Evolutionary conservation across 2,113 vertebrate species (phyloP), one percentile per base, ranked within the genome.

Genomic region (Dasyprocta punctata): DNA sequence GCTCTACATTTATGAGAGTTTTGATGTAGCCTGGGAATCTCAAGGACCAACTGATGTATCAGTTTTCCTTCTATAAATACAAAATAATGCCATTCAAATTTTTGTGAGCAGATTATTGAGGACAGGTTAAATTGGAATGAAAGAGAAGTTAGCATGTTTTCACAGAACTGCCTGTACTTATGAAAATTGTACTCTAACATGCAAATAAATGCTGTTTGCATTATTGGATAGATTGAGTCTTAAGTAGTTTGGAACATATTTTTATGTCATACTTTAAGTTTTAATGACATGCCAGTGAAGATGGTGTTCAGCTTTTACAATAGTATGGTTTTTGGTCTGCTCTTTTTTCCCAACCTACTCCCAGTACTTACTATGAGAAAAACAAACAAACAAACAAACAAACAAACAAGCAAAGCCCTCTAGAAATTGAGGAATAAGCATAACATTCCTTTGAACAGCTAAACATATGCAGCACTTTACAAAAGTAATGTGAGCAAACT

Each of bases 401-500:
- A 54, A 54, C 47, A 49, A 13, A 17, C 54, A 71, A 71, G 19
- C 1, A n/a, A 58, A 58, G 20, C 56, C 9, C 73, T 93, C 56
- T 26, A 83, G 93, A 97, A 81, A 87, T 49, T 10, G 12, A 83
- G 44, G 3, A 75, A 44, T 88, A 63, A 92, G 58, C 17, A 65
- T 95, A 75, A 69, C 13, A 71, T n/a, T 89, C 58, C 54, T 83
- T 89, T 73, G 73, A 94, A 83, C n/a, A 52, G 77, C 61, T 95
- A 92, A 96, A 71, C 65, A n/a, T 20, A 85, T 54, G 47, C 54
- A 92, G 12, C 13, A 65, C 81, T 95, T 87, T 54, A 84, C 38
- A 94, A 92, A 94, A 92, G 63, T 88, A 82, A 84, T 81, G 58
- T 56, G 54, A 86, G 94, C 54, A 58, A 96, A 88, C 77, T 97